Base-by-base conservation (phyloP, 2,113 vertebrate species). In the Zingel zingel region DNA sequence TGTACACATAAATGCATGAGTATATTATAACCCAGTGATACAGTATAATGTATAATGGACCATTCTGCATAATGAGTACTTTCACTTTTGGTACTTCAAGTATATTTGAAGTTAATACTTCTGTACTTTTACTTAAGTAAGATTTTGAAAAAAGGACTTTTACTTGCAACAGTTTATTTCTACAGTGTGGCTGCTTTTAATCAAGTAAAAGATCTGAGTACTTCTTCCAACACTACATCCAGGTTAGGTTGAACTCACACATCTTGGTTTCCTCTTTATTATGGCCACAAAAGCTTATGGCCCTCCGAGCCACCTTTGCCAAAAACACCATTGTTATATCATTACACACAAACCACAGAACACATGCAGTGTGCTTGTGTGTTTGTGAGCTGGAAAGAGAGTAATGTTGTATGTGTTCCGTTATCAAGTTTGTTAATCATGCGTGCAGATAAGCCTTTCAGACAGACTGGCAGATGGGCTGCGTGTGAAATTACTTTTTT, bases 391-490 rank as follows among this genome's bases (percentile, higher is more conserved):
- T 51, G 39, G 39, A 64, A 57, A 56, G 53, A 66, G 45, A 50
- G 51, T 59, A 18, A 80, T 61, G 62, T 80, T 84, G 77, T 79
- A 74, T 85, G 79, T 85, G 72, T 82, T 84, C 74, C 77, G 90
- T 91, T 92, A 85, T 89, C 85, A 87, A 48, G 63, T 86, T 92
- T 90, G 86, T 90, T 94, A 88, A 91, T 91, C 85, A 87, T 85
- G 87, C 67, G 75, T 82, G 65, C 64, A 51, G 77, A 90, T 86
- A 85, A 89, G 85, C 77, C 79, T 83, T 82, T 85, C 75, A 89
- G 81, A 84, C 85, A 65, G 79, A 84, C 88, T 72, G 76, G 78
- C 74, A 84, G 81, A 93, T 86, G 86, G 86, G 79, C 83, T 71
- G 74, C 62, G 45, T 89, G 82, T 85, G 80, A 92, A 93, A 94